Percentiles rank a stretch among this genome's conserved stretches.
Evolutionary conservation across 2,888 invertebrate genomes (phyloP).

Genomic region (Tetheella fluctuosa): DNA sequence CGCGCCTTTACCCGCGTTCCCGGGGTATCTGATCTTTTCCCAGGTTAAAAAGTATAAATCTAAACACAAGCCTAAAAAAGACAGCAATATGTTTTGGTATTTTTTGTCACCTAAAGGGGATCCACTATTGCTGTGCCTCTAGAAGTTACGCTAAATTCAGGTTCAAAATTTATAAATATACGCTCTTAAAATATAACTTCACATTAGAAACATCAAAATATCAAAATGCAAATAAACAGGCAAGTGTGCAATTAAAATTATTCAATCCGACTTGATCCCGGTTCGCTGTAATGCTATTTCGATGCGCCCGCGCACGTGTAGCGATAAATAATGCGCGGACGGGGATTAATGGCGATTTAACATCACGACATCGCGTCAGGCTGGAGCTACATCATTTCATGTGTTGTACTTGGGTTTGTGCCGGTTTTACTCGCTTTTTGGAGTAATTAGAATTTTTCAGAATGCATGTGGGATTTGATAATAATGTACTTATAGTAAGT

Average conservation of each 20-base stretch:
- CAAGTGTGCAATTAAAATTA: constrained; percentile 12
- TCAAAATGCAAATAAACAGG: background rate
- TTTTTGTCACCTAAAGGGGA: too few species aligned
- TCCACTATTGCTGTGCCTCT: too few species aligned
- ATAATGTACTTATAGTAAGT: too few species aligned
- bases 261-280: constrained; percentile 11
- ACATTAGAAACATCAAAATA: background rate
- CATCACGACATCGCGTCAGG: constrained; percentile 53
- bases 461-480: too few species aligned
- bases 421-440: too few species aligned
- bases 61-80: too few species aligned
- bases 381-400: constrained; percentile 7
- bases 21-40: too few species aligned
- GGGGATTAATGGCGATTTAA: constrained; percentile 75
- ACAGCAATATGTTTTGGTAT: too few species aligned
- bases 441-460: too few species aligned
- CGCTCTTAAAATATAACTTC: background rate
- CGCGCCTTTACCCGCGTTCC: too few species aligned
- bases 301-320: constrained; percentile 52
- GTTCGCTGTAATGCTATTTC: constrained; percentile 28
- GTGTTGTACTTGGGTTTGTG: background rate
- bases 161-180: background rate
- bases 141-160: too few species aligned
- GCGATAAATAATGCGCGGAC: constrained; percentile 70
- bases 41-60: too few species aligned